A percentile compares a stretch with the other conserved stretches of the same genome.
Conservation (phyloP, 2,113 vertebrate species). For the Aleadryas rufinucha region DNA sequence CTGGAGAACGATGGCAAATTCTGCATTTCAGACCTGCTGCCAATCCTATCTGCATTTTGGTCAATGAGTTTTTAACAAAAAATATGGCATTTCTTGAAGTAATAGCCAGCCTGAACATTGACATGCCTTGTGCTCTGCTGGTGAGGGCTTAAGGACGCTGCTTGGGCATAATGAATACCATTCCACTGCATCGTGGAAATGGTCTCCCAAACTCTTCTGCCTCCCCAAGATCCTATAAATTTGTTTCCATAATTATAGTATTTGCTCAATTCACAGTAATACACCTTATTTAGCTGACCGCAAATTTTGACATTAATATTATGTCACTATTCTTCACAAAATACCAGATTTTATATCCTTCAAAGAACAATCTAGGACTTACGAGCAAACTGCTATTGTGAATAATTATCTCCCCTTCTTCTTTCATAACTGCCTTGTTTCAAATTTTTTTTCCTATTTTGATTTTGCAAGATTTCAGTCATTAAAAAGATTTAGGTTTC, state of each 20-base stretch:
- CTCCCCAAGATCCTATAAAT: not conserved
- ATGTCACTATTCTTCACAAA: not conserved
- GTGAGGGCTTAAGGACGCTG: not conserved
- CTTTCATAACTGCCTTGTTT: not conserved
- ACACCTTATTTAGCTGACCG: not conserved
- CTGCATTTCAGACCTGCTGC: not conserved
- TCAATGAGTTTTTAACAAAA: not conserved
- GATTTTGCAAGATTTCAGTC: not conserved
- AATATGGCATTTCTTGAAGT: not conserved
- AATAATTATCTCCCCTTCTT: not conserved
- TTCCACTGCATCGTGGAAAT: not conserved
- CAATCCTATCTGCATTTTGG: not conserved
- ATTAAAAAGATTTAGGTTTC: not conserved
- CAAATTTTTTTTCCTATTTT: not conserved
- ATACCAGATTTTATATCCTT: not conserved
- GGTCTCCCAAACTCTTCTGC: not conserved
- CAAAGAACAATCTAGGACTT: not conserved
- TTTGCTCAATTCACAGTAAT: not conserved
- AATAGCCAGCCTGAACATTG: not conserved
- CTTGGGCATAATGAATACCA: not conserved
- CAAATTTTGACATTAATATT: not conserved
- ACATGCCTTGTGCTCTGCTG: not conserved
- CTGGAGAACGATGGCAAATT: not conserved
- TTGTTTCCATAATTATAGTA: not conserved
- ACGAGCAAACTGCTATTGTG: fast-evolving